Base-by-base conservation (phyloP, 2,888 invertebrate genomes). In the Ophion slaviceki region DNA sequence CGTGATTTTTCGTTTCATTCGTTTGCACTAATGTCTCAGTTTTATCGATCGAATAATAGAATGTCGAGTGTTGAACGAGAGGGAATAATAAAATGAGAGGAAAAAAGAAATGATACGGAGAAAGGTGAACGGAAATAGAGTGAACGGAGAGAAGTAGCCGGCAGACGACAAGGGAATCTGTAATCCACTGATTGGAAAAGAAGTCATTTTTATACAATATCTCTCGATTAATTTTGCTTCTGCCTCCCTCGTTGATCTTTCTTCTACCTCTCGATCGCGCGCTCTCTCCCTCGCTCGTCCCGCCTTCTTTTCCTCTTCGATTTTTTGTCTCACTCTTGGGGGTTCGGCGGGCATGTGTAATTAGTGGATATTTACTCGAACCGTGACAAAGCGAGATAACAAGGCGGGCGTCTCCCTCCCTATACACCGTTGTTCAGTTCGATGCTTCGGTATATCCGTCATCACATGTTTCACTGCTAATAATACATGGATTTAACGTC, bases 341-440 rank as follows among this genome's bases (percentile, higher is more conserved):
- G 71, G 62, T 83, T 81, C 80, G 74, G 28, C 66, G 74, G 53
- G 68, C 62, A 61, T 78, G 83, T 83, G 83, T 86, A 86, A 86
- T 86, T 86, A 86, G 74, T 83, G 47, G 83, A 81, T 81, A 75
- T 86, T 83, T 83, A 81, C 83, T 83, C 83, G 86, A 86, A 78
- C 78, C 83, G 80, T 81, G 80, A 83, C 80, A 78, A 81, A 83
- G 67, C 53, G 78, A 78, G 86, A 86, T 86, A 86, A 86, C 86
- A 28, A 86, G 80, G 59, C 57, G 67, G 71, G 17, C 45, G 17
- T 45, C 36, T 64, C 32, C 57, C 17, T 47, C 67, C 17, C 45
- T 72, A 24, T n/a, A 24, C 53, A 47, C 28, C 53, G 64, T 40
- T 79, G 57, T 71, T 79, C 68, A 57, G 62, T 80, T 81, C 79